A percentile compares a stretch with the other conserved stretches of the same genome.
Evolutionary conservation across 2,797 vertebrate genomes (phyloP).

Genomic region (Leucoraja ocellata): DNA sequence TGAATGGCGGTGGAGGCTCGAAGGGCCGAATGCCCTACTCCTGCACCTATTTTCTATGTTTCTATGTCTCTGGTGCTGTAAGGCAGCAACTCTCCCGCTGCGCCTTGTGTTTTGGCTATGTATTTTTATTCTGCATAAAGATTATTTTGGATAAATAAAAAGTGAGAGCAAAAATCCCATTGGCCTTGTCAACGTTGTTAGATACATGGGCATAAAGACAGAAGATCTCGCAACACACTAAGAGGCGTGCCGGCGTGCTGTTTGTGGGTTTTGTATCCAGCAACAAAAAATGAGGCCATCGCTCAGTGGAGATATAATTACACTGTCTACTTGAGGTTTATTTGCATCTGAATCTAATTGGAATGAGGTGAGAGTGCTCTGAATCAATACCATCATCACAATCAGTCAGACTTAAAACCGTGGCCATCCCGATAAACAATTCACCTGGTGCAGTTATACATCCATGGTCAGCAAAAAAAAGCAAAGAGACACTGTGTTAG

Average conservation of each 20-base stretch:
- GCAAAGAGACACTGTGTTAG: not conserved
- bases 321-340: constrained; percentile 21
- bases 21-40: too few species aligned
- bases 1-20: too few species aligned
- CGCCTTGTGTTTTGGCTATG: too few species aligned
- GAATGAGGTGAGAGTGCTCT: not conserved
- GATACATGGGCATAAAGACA: not conserved
- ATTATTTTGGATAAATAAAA: too few species aligned
- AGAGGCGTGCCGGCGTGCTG: not conserved
- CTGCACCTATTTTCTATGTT: too few species aligned
- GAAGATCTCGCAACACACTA: not conserved
- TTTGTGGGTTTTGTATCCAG: not conserved
- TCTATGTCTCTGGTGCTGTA: too few species aligned
- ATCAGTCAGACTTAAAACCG: not conserved
- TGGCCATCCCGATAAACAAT: not conserved
- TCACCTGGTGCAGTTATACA: not conserved
- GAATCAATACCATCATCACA: constrained; percentile 22
- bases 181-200: not conserved
- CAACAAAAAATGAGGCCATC: not conserved
- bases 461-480: not conserved
- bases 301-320: not conserved
- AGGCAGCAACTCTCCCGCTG: too few species aligned
- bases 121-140: too few species aligned
- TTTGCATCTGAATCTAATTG: constrained; percentile 33
- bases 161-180: too few species aligned